These are phyloP conservation scores for Ypsolopha sequella DNA, from an alignment of 2,888 invertebrate species.

Conservation along the genomic window DNA sequence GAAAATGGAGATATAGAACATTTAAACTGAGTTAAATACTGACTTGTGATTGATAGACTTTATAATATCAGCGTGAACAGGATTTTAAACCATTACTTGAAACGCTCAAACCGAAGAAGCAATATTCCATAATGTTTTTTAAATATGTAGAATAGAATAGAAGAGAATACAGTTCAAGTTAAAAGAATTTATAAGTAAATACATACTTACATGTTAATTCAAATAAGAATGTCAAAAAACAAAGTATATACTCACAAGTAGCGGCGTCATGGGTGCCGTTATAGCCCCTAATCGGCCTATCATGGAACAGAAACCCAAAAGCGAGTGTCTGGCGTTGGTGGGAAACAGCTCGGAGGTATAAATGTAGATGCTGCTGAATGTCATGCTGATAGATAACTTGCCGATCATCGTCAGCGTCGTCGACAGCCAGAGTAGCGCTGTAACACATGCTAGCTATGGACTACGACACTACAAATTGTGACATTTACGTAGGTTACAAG, in stretches of 20 bases:
- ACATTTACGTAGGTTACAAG: neutral
- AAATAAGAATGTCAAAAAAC: too few relatives aligned
- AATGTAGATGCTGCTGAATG: conserved; percentile 71
- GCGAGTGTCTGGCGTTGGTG: conserved; percentile 66
- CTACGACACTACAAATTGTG: neutral
- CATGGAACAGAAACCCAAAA: conserved; percentile 72
- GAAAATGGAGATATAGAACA: too few relatives aligned
- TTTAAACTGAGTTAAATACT: too few relatives aligned
- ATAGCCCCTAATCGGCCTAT: conserved; percentile 73
- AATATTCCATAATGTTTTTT: too few relatives aligned
- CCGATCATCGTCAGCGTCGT: conserved; percentile 43
- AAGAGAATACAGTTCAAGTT: too few relatives aligned
- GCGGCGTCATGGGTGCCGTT: conserved; percentile 73
- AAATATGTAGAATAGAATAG: too few relatives aligned
- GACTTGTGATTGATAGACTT: too few relatives aligned
- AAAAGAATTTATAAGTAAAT: too few relatives aligned
- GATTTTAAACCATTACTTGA: too few relatives aligned
- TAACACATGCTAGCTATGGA: neutral
- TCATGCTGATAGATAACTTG: conserved; percentile 71
- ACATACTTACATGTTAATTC: too few relatives aligned
- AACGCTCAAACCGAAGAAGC: too few relatives aligned
- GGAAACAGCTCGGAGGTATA: conserved; percentile 76
- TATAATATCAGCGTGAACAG: too few relatives aligned
- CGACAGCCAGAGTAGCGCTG: conserved; percentile 7
- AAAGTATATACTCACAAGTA: conserved; percentile 52